phyloP scores from a whole-genome alignment of 2,797 vertebrate species.

The Neopelma chrysocephalum region DNA sequence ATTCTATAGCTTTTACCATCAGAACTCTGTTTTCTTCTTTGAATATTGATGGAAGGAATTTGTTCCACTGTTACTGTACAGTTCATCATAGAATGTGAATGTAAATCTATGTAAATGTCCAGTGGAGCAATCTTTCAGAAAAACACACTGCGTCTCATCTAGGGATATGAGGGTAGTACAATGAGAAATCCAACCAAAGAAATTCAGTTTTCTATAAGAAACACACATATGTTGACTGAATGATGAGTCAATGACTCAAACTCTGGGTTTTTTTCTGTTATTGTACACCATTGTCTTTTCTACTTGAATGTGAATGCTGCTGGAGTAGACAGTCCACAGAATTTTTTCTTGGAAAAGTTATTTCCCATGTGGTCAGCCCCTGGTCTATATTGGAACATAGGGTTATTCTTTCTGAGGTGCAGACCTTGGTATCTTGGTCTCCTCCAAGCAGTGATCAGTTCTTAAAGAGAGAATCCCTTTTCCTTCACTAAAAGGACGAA shows the following conservation, averaged over 20 bases:
- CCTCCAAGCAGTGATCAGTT: background rate
- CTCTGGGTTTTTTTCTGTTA: background rate
- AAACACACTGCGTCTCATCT: background rate
- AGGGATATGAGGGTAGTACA: background rate
- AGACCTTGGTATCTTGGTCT: background rate
- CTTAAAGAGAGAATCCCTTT: background rate
- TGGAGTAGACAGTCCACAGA: background rate
- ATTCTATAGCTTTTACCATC: background rate
- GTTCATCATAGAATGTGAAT: background rate
- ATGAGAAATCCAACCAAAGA: background rate
- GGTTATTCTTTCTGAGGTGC: background rate
- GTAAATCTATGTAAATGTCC: background rate
- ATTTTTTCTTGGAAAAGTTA: background rate
- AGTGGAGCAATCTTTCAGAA: background rate
- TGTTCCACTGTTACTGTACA: background rate
- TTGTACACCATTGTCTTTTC: background rate
- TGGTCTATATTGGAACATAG: accelerated
- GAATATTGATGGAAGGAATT: background rate
- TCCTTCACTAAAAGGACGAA: background rate
- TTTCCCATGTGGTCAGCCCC: accelerated
- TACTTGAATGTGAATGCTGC: background rate
- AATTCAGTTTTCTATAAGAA: background rate
- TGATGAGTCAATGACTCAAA: background rate
- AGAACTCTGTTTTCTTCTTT: background rate
- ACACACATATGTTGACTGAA: background rate